These are phyloP conservation scores for Vanessa tameamea DNA, from an alignment of 1,140 invertebrate species.

Conservation along the genomic window DNA sequence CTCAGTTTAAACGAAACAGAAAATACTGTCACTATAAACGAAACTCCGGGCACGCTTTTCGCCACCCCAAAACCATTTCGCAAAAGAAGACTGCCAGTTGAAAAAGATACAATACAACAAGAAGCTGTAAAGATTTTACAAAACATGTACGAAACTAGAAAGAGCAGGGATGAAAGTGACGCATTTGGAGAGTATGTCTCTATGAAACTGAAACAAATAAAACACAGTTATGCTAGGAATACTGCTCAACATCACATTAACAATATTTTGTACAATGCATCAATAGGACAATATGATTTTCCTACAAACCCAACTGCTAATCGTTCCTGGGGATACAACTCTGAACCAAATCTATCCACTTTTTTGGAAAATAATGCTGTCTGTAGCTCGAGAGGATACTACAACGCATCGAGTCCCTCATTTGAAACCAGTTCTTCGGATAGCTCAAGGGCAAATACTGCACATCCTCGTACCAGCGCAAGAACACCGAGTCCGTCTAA, in stretches of 20 bases:
- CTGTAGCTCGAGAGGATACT: slow-evolving; percentile 40
- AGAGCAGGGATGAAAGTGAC: slow-evolving; percentile 39
- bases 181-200: slow-evolving; percentile 43
- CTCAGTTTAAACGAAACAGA: slow-evolving; percentile 34
- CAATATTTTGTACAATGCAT: slow-evolving; percentile 45
- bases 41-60: slow-evolving; percentile 32
- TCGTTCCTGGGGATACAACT: slow-evolving; percentile 41
- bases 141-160: slow-evolving; percentile 39
- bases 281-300: slow-evolving; percentile 43
- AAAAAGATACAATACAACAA: slow-evolving; percentile 41
- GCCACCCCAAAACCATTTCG: slow-evolving; percentile 43
- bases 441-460: slow-evolving; percentile 38
- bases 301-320: slow-evolving; percentile 41
- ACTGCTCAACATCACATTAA: slow-evolving; percentile 46
- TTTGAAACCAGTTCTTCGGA: slow-evolving; percentile 40
- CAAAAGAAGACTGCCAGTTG: slow-evolving; percentile 40
- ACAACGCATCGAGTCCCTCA: slow-evolving; percentile 23
- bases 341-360: slow-evolving; percentile 40
- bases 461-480: slow-evolving; percentile 31
- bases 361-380: slow-evolving; percentile 44
- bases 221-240: slow-evolving; percentile 38
- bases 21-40: slow-evolving; percentile 40
- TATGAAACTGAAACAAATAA: slow-evolving; percentile 41
- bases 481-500: slow-evolving; percentile 38
- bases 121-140: slow-evolving; percentile 42